phyloP scores from a whole-genome alignment of 2,888 invertebrate genomes.

The Dynastes maya region DNA sequence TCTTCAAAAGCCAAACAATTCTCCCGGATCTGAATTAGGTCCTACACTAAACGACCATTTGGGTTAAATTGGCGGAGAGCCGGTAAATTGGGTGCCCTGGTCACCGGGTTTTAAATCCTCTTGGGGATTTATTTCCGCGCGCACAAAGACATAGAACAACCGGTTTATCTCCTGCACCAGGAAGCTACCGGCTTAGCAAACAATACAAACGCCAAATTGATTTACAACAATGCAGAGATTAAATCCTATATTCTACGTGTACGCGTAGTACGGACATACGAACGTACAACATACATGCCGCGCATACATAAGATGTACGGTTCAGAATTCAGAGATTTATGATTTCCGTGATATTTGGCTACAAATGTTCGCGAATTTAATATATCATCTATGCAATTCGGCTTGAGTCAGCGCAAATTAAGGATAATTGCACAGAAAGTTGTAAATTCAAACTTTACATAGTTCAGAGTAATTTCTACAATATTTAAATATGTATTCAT shows the following conservation, averaged over 20 bases:
- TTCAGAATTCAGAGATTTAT: constrained; percentile 17
- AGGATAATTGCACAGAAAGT: no score
- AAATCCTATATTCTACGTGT: constrained; percentile 32
- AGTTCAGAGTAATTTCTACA: no score
- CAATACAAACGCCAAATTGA: constrained; percentile 48
- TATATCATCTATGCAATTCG: neutral
- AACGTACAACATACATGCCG: constrained; percentile 1
- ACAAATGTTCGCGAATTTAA: neutral
- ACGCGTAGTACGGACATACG: neutral
- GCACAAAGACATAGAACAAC: constrained; percentile 42
- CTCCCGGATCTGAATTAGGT: constrained; percentile 26
- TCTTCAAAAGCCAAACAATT: constrained; percentile 16
- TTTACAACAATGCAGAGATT: constrained; percentile 46
- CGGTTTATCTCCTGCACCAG: constrained; percentile 43
- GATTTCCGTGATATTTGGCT: neutral
- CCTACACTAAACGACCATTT: constrained; percentile 32
- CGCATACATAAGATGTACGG: neutral
- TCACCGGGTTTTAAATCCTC: constrained; percentile 36
- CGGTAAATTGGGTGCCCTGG: constrained; percentile 45
- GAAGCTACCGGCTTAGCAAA: constrained; percentile 44
- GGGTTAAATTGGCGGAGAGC: constrained; percentile 27
- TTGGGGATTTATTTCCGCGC: constrained; percentile 34
- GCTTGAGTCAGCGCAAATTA: no score
- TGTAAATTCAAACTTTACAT: no score
- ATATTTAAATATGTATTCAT: no score